Conservation (phyloP, 2,113 vertebrate species). For the Hyperopisus bebe region DNA sequence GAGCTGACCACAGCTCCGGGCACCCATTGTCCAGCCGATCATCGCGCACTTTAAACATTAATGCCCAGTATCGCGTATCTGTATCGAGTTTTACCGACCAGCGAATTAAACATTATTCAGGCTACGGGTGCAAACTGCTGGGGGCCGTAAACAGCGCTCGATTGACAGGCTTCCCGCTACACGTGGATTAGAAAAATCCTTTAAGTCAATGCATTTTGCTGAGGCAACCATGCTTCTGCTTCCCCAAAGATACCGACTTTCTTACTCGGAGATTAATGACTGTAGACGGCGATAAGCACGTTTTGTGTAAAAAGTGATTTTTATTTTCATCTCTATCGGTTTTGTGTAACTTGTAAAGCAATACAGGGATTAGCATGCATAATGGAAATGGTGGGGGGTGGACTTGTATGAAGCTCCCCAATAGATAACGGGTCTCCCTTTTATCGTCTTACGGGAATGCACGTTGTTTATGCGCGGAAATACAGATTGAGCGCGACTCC, state of each 20-base stretch:
- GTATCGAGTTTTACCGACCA: neutral
- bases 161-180: neutral
- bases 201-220: neutral
- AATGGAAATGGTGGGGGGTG: neutral
- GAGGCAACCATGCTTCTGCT: neutral
- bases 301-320: neutral
- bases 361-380: neutral
- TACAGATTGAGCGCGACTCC: neutral
- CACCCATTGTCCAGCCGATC: conserved; percentile 5
- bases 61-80: neutral
- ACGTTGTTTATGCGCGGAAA: neutral
- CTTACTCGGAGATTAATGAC: neutral
- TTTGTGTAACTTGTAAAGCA: neutral
- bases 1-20: conserved; percentile 15
- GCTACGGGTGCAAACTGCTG: neutral
- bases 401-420: neutral
- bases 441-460: neutral
- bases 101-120: neutral
- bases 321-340: neutral
- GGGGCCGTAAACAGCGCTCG: neutral
- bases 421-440: neutral
- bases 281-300: too few relatives aligned
- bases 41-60: neutral
- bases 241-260: neutral
- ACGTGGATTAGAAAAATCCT: neutral